Evolutionary conservation across 1,140 invertebrate genomes (phyloP).

Genomic region (Copidosoma floridanum): DNA sequence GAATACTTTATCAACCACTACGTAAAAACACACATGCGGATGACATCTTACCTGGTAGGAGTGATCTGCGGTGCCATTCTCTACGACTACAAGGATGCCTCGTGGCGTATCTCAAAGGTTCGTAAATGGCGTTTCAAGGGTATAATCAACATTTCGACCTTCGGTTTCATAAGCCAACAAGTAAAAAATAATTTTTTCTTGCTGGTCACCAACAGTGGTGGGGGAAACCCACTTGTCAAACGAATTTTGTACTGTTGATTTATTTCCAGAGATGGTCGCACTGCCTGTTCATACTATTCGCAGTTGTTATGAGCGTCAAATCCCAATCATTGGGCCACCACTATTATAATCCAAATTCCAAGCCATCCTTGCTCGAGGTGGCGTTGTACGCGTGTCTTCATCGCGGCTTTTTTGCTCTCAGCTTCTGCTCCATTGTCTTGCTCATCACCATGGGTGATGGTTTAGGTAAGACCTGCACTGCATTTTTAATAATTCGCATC

Average conservation of each 20-base stretch:
- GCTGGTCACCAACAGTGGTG: too few relatives aligned
- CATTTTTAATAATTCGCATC: too few relatives aligned
- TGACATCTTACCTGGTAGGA: conserved; percentile 41
- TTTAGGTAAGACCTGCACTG: too few relatives aligned
- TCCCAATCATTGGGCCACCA: conserved; percentile 13
- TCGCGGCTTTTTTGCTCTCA: conserved; percentile 7
- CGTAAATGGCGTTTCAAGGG: too few relatives aligned
- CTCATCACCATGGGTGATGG: conserved; percentile 27
- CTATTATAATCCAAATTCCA: conserved; percentile 20
- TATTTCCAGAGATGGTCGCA: conserved; percentile 15
- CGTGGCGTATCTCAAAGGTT: conserved; percentile 42
- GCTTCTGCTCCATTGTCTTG: conserved; percentile 21
- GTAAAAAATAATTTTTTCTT: too few relatives aligned
- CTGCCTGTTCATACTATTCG: conserved; percentile 12
- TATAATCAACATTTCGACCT: too few relatives aligned
- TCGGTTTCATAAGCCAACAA: too few relatives aligned
- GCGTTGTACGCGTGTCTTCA: conserved; percentile 28
- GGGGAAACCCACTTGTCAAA: too few relatives aligned
- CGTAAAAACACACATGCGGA: conserved; percentile 42
- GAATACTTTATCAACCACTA: conserved; percentile 41
- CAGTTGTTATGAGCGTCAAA: conserved; percentile 2
- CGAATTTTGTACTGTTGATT: too few relatives aligned
- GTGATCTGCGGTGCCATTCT: conserved; percentile 42
- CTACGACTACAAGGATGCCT: conserved; percentile 39
- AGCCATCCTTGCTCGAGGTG: conserved; percentile 2